Percentiles rank a stretch among this genome's conserved stretches.
Evolutionary conservation across 2,113 vertebrate genomes (phyloP).

Genomic region (Muntiacus muntjak): DNA sequence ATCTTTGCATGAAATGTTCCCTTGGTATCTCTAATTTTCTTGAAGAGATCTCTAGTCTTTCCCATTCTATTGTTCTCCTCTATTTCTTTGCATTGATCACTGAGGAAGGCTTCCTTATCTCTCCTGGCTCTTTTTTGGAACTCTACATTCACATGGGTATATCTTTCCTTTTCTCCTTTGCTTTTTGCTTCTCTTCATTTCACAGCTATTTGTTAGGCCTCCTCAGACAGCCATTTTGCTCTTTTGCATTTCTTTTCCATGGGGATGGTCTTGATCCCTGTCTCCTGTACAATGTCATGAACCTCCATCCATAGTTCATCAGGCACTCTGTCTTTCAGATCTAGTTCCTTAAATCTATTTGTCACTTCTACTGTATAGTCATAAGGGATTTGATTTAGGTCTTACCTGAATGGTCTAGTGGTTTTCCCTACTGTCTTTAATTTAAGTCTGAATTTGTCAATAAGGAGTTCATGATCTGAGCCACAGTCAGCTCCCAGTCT

Average conservation of each 20-base stretch:
- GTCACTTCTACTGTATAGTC: neutral
- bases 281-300: neutral
- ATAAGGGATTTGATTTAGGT: neutral
- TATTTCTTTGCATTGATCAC: neutral
- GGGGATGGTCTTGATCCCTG: neutral
- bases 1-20: neutral
- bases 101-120: neutral
- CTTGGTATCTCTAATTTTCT: neutral
- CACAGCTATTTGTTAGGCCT: neutral
- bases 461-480: neutral
- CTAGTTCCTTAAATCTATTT: neutral
- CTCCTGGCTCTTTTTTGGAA: neutral
- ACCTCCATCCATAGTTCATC: neutral
- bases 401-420: neutral
- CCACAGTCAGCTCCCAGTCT: accelerated
- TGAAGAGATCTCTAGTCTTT: neutral
- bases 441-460: neutral
- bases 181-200: neutral
- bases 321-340: neutral
- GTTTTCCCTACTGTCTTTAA: neutral
- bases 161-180: neutral
- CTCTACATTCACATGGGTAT: neutral
- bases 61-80: neutral
- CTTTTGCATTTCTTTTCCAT: neutral
- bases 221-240: neutral